Conservation (phyloP, 2,113 vertebrate genomes). For the Nannobrachium achirus region DNA sequence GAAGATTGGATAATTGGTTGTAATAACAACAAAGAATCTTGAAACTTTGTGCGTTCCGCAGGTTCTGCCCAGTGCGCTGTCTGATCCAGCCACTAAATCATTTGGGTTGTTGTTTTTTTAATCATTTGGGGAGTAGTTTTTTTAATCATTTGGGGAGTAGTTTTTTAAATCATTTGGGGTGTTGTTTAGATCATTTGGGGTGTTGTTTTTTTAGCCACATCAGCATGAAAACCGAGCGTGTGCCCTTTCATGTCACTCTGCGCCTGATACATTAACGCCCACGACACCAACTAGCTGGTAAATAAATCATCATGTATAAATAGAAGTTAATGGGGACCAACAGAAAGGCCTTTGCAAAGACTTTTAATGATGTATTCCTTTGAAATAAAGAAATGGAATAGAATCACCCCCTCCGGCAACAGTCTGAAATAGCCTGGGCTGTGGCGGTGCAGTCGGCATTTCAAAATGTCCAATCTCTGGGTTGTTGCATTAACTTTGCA, state of each 20-base stretch:
- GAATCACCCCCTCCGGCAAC: conserved; percentile 54
- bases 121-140: not conserved
- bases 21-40: too few species aligned
- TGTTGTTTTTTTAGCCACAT: conserved; percentile 4
- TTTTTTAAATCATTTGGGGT: too few species aligned
- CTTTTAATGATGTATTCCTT: conserved; percentile 68
- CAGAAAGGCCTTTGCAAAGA: conserved; percentile 59
- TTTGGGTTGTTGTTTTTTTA: not conserved
- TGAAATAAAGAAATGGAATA: conserved; percentile 67
- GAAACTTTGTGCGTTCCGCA: too few species aligned
- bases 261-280: conserved; percentile 48
- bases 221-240: not conserved
- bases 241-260: conserved; percentile 48
- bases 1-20: too few species aligned
- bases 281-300: conserved; percentile 43
- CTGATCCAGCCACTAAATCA: not conserved
- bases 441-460: conserved; percentile 47
- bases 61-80: too few species aligned
- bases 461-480: conserved; percentile 54
- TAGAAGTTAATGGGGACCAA: conserved; percentile 57
- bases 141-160: conserved; percentile 3
- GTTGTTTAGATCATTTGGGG: not conserved
- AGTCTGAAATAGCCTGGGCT: conserved; percentile 37
- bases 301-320: conserved; percentile 68
- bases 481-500: conserved; percentile 44